A percentile compares a stretch with the other conserved stretches of the same genome.
Evolutionary conservation across 1,140 invertebrate species (phyloP).

Genomic region (Manduca sexta): DNA sequence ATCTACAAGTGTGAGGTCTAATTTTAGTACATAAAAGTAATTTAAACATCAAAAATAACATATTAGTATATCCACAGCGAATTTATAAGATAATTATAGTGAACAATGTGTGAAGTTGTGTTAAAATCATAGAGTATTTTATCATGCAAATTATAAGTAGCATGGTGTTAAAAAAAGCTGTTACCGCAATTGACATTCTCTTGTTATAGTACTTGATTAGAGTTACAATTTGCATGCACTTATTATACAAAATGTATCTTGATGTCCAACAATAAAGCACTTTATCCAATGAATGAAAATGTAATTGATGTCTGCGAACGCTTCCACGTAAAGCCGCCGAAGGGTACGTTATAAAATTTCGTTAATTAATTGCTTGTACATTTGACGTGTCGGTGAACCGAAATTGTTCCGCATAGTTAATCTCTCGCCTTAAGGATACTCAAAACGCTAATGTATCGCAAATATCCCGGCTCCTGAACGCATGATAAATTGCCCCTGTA

Average conservation of each 20-base stretch:
- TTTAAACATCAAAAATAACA: too few relatives aligned
- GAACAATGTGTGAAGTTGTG: too few relatives aligned
- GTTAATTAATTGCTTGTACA: slow-evolving; percentile 35
- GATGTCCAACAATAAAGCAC: neutral
- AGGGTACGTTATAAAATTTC: slow-evolving; percentile 16
- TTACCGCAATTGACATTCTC: too few relatives aligned
- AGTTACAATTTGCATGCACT: too few relatives aligned
- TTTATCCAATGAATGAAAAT: slow-evolving; percentile 3
- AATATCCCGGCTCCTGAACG: slow-evolving; percentile 18
- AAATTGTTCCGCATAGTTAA: slow-evolving; percentile 33
- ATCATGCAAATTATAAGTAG: too few relatives aligned
- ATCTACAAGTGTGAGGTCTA: too few relatives aligned
- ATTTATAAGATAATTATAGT: too few relatives aligned
- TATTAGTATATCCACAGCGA: too few relatives aligned
- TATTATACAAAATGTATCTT: neutral
- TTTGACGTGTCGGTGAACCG: slow-evolving; percentile 11
- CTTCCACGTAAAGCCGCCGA: neutral
- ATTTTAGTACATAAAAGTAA: too few relatives aligned
- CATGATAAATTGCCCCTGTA: slow-evolving; percentile 23
- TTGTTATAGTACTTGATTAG: too few relatives aligned
- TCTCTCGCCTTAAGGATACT: slow-evolving; percentile 2
- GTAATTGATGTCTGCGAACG: slow-evolving; percentile 2
- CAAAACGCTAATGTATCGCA: slow-evolving; percentile 10
- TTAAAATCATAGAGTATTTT: too few relatives aligned
- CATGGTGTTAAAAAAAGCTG: too few relatives aligned